Evolutionary conservation across 2,113 vertebrate species (phyloP).

Genomic region (Nycticryphes semicollaris): DNA sequence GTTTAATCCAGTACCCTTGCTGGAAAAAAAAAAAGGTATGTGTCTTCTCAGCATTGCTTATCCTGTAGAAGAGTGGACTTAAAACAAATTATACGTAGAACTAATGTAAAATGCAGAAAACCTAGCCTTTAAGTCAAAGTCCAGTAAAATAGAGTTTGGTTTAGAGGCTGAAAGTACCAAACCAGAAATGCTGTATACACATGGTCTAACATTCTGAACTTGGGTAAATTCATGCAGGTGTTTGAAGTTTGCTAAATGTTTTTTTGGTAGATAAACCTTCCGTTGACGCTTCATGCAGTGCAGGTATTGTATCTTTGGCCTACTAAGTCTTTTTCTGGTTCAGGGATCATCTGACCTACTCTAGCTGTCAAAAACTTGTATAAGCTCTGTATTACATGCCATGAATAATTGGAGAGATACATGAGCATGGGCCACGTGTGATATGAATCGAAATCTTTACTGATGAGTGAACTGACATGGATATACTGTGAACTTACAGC

Average conservation of each 20-base stretch:
- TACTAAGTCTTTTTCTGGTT: neutral
- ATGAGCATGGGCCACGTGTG: neutral
- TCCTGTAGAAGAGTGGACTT: neutral
- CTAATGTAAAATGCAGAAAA: neutral
- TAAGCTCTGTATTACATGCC: neutral
- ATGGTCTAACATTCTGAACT: neutral
- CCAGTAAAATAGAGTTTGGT: neutral
- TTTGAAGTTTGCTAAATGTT: neutral
- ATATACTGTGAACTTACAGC: neutral
- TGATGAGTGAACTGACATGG: neutral
- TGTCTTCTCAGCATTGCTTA: neutral
- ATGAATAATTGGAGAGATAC: neutral
- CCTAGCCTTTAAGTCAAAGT: neutral
- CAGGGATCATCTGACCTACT: neutral
- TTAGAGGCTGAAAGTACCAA: neutral
- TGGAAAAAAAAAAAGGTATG: neutral
- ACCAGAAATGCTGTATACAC: neutral
- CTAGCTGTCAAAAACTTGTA: neutral
- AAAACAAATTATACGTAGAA: neutral
- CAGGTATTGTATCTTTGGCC: neutral
- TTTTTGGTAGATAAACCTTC: neutral
- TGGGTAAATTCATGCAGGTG: neutral
- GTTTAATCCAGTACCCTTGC: neutral
- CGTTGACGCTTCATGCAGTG: neutral
- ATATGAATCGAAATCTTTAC: neutral